Conservation (phyloP, 1,140 invertebrate species). For the Ceratitis capitata region DNA sequence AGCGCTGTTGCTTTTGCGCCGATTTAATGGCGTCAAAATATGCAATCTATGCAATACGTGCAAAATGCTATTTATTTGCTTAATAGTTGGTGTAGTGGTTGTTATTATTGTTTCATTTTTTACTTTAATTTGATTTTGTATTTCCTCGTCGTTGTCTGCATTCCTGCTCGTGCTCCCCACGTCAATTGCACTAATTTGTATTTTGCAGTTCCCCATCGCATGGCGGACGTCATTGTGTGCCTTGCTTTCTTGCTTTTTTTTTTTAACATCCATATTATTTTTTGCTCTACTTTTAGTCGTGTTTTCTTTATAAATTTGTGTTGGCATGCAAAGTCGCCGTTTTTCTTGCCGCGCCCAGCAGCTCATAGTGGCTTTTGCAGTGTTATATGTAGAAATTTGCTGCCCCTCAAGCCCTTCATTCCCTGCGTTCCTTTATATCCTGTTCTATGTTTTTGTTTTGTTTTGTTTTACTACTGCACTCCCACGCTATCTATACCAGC, state of each 20-base stretch:
- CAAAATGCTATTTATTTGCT: neutral
- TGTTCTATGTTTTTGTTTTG: too few relatives aligned
- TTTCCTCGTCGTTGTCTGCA: neutral
- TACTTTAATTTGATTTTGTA: neutral
- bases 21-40: slow-evolving; percentile 22
- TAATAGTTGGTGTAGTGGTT: neutral
- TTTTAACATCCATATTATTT: neutral
- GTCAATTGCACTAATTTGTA: neutral
- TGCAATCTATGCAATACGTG: neutral
- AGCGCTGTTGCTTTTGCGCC: neutral
- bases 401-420: too few relatives aligned
- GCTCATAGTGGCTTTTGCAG: neutral
- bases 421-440: too few relatives aligned
- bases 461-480: neutral
- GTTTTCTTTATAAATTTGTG: neutral
- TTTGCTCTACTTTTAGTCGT: neutral
- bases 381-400: neutral
- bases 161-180: neutral
- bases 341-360: neutral
- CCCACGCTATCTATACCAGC: neutral
- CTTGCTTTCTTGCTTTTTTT: neutral
- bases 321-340: neutral
- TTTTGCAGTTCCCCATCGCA: neutral
- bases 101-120: neutral
- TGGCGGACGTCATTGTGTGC: neutral